Percentiles rank a stretch among this genome's conserved stretches.
Evolutionary conservation across 2,888 invertebrate species (phyloP).

Genomic region (Chloroclysta siterata): DNA sequence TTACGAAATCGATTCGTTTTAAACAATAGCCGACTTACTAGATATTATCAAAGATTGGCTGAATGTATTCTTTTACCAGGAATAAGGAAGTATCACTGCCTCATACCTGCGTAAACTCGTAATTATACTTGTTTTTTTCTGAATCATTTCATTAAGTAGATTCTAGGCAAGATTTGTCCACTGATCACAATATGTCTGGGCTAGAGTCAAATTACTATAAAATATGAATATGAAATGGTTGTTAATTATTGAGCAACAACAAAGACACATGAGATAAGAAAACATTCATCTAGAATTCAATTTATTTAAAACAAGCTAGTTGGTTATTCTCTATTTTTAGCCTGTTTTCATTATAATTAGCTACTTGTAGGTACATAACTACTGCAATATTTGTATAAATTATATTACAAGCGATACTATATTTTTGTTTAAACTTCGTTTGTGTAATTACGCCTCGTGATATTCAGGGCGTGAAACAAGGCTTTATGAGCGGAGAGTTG

Average conservation of each 20-base stretch:
- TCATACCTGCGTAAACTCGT: not conserved
- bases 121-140: not conserved
- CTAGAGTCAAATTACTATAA: slow-evolving; percentile 3
- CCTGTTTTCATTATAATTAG: not conserved
- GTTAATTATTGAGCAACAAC: not conserved
- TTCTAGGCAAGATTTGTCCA: not conserved
- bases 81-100: slow-evolving; percentile 1
- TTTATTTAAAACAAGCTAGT: not conserved
- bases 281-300: slow-evolving; percentile 7
- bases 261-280: slow-evolving; percentile 3
- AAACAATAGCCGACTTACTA: not conserved
- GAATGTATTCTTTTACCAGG: not conserved
- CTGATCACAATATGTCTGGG: not conserved
- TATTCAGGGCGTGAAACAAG: slow-evolving; percentile 73
- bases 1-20: not conserved
- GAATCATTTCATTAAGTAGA: not conserved
- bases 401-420: slow-evolving; percentile 1
- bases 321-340: not conserved
- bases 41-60: not conserved
- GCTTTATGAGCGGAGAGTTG: slow-evolving; percentile 54
- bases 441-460: slow-evolving; percentile 37
- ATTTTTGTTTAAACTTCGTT: slow-evolving; percentile 7
- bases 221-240: slow-evolving; percentile 10
- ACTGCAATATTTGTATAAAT: not conserved
- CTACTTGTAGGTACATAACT: not conserved